Percentiles rank a stretch among this genome's conserved stretches.
Evolutionary conservation across 1,140 invertebrate species (phyloP).

Genomic region (Prorops nasuta): DNA sequence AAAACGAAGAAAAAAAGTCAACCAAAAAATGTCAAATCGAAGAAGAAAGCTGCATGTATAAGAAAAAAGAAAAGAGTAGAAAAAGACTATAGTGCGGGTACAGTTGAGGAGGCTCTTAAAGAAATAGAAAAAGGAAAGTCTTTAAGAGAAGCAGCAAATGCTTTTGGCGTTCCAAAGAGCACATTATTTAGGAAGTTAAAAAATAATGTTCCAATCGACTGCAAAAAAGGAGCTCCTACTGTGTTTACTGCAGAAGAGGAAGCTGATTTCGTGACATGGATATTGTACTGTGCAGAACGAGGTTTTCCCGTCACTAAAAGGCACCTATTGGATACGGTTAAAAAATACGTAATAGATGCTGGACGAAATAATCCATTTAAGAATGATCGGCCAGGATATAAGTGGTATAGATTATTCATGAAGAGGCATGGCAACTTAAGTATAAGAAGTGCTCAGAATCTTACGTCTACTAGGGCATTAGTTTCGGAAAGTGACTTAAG

Average conservation of each 20-base stretch:
- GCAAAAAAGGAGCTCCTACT: conserved; percentile 6
- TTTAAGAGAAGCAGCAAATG: not conserved
- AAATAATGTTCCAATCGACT: not conserved
- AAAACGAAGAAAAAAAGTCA: too few relatives aligned
- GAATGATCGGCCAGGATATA: conserved; percentile 16
- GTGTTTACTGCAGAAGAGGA: conserved; percentile 7
- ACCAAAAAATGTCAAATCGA: too few relatives aligned
- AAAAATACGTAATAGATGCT: conserved; percentile 15
- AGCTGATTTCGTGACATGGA: conserved; percentile 11
- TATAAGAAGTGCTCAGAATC: conserved; percentile 29
- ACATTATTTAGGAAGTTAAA: conserved; percentile 4
- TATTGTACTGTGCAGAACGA: conserved; percentile 5
- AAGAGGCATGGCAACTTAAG: conserved; percentile 22
- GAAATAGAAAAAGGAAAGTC: not conserved
- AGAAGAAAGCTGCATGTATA: too few relatives aligned
- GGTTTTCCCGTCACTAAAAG: conserved; percentile 14
- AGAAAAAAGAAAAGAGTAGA: not conserved
- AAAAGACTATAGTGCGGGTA: not conserved
- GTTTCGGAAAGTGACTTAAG: conserved; percentile 18
- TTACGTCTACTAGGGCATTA: conserved; percentile 20
- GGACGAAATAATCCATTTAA: conserved; percentile 21
- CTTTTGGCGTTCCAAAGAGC: conserved; percentile 5
- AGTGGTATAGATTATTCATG: conserved; percentile 29
- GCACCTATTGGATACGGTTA: conserved; percentile 13
- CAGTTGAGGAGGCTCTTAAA: not conserved